Percentiles rank a stretch among this genome's conserved stretches.
phyloP scores from a whole-genome alignment of 2,888 invertebrate species.

The Crepidodera aurea region DNA sequence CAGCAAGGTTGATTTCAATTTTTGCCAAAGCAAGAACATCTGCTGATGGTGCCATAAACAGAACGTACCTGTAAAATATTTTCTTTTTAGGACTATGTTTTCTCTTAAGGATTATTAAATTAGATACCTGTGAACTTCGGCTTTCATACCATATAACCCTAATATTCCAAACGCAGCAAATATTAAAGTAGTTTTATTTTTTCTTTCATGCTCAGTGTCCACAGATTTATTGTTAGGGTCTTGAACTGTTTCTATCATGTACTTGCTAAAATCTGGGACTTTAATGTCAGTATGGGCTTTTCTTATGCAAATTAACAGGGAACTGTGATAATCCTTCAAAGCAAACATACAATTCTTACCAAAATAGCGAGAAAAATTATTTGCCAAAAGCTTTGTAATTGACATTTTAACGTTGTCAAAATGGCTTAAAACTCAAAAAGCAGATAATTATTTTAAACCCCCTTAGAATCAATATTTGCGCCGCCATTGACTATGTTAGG shows the following conservation, averaged over 20 bases:
- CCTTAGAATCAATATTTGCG: no score
- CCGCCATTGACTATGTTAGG: no score
- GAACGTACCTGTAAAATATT: constrained; percentile 61
- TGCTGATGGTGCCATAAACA: constrained; percentile 71
- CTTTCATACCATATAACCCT: constrained; percentile 70
- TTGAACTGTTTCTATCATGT: constrained; percentile 74
- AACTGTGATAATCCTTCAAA: neutral
- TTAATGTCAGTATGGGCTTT: constrained; percentile 85
- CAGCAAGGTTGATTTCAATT: constrained; percentile 75
- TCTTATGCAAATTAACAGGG: neutral
- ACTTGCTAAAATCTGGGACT: constrained; percentile 85
- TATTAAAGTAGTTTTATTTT: constrained; percentile 79
- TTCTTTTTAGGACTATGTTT: no score
- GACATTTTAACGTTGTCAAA: neutral
- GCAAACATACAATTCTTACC: neutral
- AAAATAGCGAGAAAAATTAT: neutral
- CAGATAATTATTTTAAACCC: no score
- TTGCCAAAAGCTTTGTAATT: neutral
- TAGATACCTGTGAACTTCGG: constrained; percentile 61
- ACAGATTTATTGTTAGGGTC: constrained; percentile 65
- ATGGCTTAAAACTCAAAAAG: no score
- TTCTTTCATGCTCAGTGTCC: constrained; percentile 70
- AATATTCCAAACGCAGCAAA: constrained; percentile 72
- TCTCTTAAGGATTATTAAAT: no score
- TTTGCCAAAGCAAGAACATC: constrained; percentile 81